Evolutionary conservation across 2,113 vertebrate species (phyloP), one percentile per base, ranked within the genome.

Genomic region (Aspiorhynchus laticeps): DNA sequence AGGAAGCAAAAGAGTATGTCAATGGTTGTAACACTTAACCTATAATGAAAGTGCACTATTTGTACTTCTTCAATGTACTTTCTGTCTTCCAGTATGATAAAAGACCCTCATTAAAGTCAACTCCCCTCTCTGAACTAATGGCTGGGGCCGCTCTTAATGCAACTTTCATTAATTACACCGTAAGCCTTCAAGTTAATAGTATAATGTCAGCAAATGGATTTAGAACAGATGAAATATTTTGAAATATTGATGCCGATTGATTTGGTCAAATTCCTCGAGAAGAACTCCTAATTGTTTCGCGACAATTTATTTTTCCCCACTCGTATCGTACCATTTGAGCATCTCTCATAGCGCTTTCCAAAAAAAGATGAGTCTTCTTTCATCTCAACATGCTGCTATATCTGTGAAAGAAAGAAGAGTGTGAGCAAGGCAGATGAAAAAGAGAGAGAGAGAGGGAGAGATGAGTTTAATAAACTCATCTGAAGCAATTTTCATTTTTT

Each of bases 391-490:
- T 36, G 43, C 43, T 56, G 36, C 75, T 59, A 38, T 81, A 38
- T 43, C 84, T 41, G 59, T 53, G 69, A 88, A 81, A 83, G 85
- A 88, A 90, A 77, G 61, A 80, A 90, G 86, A 86, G 89, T 88
- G 88, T 85, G 85, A 91, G 90, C 84, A 83, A 84, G 85, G 46
- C 76, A 78, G 76, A 53, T 78, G 76, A 51, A 85, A 77, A 89
- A 88, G 61, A 81, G 71, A 46, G 46, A 12, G 43, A 71, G 46
- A 36, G 61, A 11, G 84, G 89, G 75, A 85, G 88, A 90, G 88
- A 89, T 89, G 87, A 91, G 87, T 83, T 90, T 93, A 93, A 94
- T 94, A 92, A 95, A 94, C 93, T 94, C 92, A 91, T 94, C 91
- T 92, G 88, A 93, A 93, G 91, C 90, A 89, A 76, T 88, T 90